Evolutionary conservation across 1,140 invertebrate genomes (phyloP), one percentile per base, ranked within the genome.

Genomic region (Lithobius niger): DNA sequence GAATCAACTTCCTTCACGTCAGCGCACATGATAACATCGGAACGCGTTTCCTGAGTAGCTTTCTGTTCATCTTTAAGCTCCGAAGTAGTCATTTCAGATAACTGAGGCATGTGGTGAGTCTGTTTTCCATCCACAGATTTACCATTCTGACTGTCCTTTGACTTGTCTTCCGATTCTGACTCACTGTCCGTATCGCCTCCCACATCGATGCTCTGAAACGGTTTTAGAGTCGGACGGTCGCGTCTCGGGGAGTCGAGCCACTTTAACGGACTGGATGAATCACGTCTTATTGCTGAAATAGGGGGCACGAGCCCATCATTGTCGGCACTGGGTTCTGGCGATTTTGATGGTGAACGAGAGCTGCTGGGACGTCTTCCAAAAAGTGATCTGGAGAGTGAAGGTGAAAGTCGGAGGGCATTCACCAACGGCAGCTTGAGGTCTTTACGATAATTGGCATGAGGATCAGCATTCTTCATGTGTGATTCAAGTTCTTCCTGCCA

Each of bases 401-500:
- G 44, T 47, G 44, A 47, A 18, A 47, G 22, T 4, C 6, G 44
- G 10, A 47, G 44, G 19, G 6, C 10, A 47, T 10, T 22, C 15
- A 4, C 10, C 6, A 47, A 21, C 6, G 44, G 15, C 44, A 47
- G 22, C 22, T 47, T 47, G 6, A 47, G 22, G 22, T 47, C 44
- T 19, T 22, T 13, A 15, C 44, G 6, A 47, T 47, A 47, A 26
- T 52, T 28, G 21, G 55, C 57, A 3, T 44, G 50, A 19, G 57
- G 57, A 36, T 59, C 57, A 3, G 54, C 56, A 40, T 21, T 25
- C 18, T 52, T 59, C 57, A 59, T 59, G 3, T 49, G 44, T 15
- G 21, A 19, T 22, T 59, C 57, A 18, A 59, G 43, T 40, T 60
- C 59, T 28, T 40, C 40, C 28, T 59, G 57, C 59, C 59, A 60